Evolutionary conservation across 2,888 invertebrate species (phyloP).

Genomic region (Brachyptera putata): DNA sequence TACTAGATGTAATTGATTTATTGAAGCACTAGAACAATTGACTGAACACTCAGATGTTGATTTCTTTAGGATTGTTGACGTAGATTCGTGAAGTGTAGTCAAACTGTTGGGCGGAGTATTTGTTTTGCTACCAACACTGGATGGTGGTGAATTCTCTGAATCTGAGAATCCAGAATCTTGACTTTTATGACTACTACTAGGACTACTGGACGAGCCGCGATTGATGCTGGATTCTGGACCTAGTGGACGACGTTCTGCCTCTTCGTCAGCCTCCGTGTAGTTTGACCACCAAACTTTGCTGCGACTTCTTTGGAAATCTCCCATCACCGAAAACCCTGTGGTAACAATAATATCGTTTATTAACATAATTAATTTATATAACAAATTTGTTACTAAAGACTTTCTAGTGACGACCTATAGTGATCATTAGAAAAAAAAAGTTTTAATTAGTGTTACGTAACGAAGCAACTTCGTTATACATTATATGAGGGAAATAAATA

Average conservation of each 20-base stretch:
- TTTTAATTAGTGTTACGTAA: too few species aligned
- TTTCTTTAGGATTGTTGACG: background rate
- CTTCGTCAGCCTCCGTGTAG: conserved; percentile 38
- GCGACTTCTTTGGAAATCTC: conserved; percentile 61
- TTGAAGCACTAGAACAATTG: too few species aligned
- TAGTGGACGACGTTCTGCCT: conserved; percentile 44
- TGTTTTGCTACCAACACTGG: conserved; percentile 56
- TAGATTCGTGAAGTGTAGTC: background rate
- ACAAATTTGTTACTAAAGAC: too few species aligned
- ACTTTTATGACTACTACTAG: conserved; percentile 61
- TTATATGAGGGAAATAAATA: too few species aligned
- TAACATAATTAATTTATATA: too few species aligned
- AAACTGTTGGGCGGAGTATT: conserved; percentile 26
- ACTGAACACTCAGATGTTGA: background rate
- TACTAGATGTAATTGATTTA: too few species aligned
- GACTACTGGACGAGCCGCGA: conserved; percentile 47
- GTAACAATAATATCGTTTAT: too few species aligned
- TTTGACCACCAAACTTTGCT: conserved; percentile 67
- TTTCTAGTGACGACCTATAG: too few species aligned
- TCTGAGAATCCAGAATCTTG: conserved; percentile 80
- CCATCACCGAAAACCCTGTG: conserved; percentile 45
- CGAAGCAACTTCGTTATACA: too few species aligned
- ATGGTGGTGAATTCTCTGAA: conserved; percentile 50
- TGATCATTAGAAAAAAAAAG: too few species aligned
- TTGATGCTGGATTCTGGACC: conserved; percentile 41